These are phyloP conservation scores for Siderastrea siderea DNA, from an alignment of 92 coral and sea anemone species.

Conservation along the genomic window DNA sequence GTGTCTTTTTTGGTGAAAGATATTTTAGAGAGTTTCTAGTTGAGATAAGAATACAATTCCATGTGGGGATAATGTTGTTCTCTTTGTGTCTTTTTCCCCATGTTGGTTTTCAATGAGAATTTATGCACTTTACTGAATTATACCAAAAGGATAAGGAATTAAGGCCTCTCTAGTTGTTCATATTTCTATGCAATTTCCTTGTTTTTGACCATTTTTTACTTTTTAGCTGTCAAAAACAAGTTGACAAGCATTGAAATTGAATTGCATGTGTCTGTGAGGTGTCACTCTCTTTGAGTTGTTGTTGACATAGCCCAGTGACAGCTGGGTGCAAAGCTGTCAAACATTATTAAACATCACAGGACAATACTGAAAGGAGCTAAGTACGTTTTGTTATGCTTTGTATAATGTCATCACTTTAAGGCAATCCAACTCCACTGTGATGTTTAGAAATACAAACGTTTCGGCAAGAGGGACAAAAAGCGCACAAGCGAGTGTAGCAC, in stretches of 20 bases:
- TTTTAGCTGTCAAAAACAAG: conserved; percentile 14
- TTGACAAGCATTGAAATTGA: neutral
- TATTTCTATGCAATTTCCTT: conserved; percentile 9
- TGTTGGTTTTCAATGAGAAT: conserved; percentile 16
- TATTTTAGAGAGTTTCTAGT: conserved; percentile 5
- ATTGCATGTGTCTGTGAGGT: conserved; percentile 5
- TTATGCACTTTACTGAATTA: conserved; percentile 13
- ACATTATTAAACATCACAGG: neutral
- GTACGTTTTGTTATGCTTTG: conserved; percentile 29
- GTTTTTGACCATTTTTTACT: neutral
- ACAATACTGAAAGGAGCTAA: conserved; percentile 4
- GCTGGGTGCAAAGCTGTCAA: conserved; percentile 28
- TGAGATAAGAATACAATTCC: conserved; percentile 9
- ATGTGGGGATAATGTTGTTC: neutral
- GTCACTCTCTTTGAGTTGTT: conserved; percentile 3
- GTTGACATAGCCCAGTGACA: conserved; percentile 9
- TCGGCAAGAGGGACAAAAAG: neutral
- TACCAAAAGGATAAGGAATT: neutral
- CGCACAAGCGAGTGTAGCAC: too few relatives aligned
- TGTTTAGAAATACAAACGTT: conserved; percentile 2
- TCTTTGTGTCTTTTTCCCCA: neutral
- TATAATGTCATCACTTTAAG: neutral
- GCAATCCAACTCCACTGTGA: conserved; percentile 13
- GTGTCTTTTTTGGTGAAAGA: neutral
- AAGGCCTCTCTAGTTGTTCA: neutral